These are phyloP conservation scores for Martes flavigula DNA, from an alignment of 2,797 vertebrate genomes.

Conservation along the genomic window DNA sequence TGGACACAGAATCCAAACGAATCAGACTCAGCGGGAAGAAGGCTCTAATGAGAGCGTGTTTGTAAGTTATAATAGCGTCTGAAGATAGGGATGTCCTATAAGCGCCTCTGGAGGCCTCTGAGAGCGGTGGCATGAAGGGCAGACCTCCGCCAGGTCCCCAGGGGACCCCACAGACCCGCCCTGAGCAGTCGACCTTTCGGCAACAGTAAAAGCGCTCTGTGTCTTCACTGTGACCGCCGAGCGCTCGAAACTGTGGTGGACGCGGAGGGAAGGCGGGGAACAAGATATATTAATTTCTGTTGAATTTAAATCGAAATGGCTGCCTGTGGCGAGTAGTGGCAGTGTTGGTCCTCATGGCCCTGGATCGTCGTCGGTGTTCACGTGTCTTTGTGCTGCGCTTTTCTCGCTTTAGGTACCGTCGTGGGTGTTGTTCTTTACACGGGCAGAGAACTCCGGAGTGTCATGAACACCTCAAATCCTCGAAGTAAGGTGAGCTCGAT, in stretches of 20 bases:
- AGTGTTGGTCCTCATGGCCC: accelerated
- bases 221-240: accelerated
- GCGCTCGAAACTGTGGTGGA: background rate
- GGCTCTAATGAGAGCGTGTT: no score
- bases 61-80: accelerated
- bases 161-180: accelerated
- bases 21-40: accelerated
- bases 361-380: accelerated
- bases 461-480: slow-evolving; percentile 99
- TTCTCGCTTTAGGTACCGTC: slow-evolving; percentile 89
- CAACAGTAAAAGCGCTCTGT: accelerated
- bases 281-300: background rate
- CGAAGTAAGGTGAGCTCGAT: slow-evolving; percentile 89
- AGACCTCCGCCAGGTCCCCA: background rate
- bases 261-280: background rate
- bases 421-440: slow-evolving; percentile 98
- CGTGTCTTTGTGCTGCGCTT: background rate
- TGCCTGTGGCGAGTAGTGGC: accelerated
- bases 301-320: accelerated
- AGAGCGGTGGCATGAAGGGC: background rate
- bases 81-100: background rate
- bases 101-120: background rate
- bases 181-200: accelerated
- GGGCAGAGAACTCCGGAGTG: slow-evolving; percentile 96
- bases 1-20: background rate